A percentile compares a stretch with the other conserved stretches of the same genome.
phyloP scores from a whole-genome alignment of 2,113 vertebrate genomes.

The Gnathonemus echidnorhynchus region DNA sequence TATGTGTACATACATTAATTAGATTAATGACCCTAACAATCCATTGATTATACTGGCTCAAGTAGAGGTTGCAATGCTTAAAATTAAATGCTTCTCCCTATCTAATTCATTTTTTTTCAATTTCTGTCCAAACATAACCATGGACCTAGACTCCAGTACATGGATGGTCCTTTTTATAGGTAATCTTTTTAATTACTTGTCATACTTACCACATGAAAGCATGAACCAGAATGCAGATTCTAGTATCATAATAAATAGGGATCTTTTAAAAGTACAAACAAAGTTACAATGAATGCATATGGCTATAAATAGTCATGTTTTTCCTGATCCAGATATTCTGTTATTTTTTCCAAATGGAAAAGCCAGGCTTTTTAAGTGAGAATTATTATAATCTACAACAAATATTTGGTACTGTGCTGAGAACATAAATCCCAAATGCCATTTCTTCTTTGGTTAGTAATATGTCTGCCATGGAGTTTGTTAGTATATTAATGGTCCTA shows the following conservation, averaged over 20 bases:
- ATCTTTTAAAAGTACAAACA: neutral
- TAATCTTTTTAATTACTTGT: neutral
- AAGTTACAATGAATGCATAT: neutral
- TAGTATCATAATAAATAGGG: neutral
- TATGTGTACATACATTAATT: neutral
- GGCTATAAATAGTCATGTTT: neutral
- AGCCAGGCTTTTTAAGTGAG: neutral
- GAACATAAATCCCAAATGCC: neutral
- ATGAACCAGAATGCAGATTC: neutral
- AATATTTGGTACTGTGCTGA: neutral
- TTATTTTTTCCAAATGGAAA: neutral
- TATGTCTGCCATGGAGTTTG: neutral
- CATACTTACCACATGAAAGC: neutral
- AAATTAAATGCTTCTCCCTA: neutral
- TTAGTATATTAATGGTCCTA: neutral
- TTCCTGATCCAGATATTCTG: neutral
- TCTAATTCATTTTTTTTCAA: neutral
- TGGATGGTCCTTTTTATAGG: neutral
- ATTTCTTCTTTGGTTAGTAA: neutral
- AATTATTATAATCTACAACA: neutral
- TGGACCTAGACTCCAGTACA: neutral
- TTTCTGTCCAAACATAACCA: neutral
- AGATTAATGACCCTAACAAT: conserved; percentile 1
- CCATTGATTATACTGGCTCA: neutral
- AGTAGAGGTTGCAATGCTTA: neutral